Evolutionary conservation across 2,888 invertebrate genomes (phyloP), one percentile per base, ranked within the genome.

Genomic region (Ormyrus thymus): DNA sequence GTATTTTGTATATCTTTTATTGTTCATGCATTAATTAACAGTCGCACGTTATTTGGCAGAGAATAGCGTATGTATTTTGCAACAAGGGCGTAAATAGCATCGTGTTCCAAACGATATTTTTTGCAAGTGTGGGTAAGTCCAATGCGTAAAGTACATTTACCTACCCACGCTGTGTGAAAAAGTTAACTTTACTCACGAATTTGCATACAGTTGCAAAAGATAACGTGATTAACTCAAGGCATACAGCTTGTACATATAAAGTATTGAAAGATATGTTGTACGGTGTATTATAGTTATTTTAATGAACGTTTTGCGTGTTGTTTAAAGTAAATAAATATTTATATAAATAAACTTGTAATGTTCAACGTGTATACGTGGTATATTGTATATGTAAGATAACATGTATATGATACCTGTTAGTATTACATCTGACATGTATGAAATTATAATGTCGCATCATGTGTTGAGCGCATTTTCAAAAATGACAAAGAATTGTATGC

Each of bases 401-500:
- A 56, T 56, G n/a, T 59, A 61, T 51, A 50, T 13, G 51, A 71
- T 13, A 43, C 61, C 50, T 45, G 7, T 11, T 51, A 11, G 15
- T 29, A 51, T 29, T 46, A 58, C 29, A 29, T 58, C 29, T 69
- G 56, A 58, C 15, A 11, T 66, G 43, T 51, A 53, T 29, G 29
- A 29, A 66, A 71, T 11, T 7, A 29, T n/a, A 29, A 29, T 48
- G 1, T 61, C 45, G 43, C 9, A 75, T 53, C 43, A 10, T 6
- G n/a, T 66, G 13, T 75, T 29, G 29, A 29, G 29, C 51, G 15
- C 29, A 53, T 45, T 48, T 75, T n/a, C 46, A 46, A 75, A 75
- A 61, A 53, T 61, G 75, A 53, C 46, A 61, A 6, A 75, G 68
- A 55, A 75, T 75, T 68, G 68, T 75, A 74, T 74, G 65, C 43